A percentile compares a stretch with the other conserved stretches of the same genome.
Conservation (phyloP, 2,797 vertebrate genomes). For the Acanthiza pusilla region DNA sequence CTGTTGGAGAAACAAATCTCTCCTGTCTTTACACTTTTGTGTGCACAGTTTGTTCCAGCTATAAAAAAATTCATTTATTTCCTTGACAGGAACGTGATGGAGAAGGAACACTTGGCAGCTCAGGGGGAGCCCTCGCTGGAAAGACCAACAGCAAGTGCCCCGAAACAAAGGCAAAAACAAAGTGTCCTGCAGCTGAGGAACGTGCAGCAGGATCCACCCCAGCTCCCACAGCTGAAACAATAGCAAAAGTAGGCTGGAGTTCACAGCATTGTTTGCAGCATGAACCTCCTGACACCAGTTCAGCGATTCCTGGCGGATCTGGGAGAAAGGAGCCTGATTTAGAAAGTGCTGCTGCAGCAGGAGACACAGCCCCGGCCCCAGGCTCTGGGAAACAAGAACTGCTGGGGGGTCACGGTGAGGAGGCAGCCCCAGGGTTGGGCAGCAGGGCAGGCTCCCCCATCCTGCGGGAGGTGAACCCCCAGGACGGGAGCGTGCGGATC, state of each 20-base stretch:
- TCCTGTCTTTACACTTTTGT: background rate
- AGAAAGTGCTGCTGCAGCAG: background rate
- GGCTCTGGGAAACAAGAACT: background rate
- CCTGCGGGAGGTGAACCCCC: slow-evolving; percentile 72
- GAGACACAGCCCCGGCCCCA: background rate
- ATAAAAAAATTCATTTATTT: background rate
- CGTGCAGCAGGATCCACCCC: background rate
- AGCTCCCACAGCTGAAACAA: background rate
- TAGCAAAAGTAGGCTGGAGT: background rate
- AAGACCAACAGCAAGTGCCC: background rate
- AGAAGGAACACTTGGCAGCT: background rate
- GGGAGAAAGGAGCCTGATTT: background rate
- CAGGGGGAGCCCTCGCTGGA: background rate
- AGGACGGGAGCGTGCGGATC: slow-evolving; percentile 72
- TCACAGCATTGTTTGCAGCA: slow-evolving; percentile 7
- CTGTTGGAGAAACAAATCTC: background rate
- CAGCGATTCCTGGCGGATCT: background rate
- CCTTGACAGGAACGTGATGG: background rate
- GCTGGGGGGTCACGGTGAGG: background rate
- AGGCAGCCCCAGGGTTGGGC: rapidly evolving
- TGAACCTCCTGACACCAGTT: background rate
- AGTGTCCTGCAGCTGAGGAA: background rate
- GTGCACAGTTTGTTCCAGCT: background rate
- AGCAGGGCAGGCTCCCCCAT: background rate
- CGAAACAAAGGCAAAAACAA: background rate